Conservation (phyloP, 2,113 vertebrate genomes). For the Cynopterus brachyotis region DNA sequence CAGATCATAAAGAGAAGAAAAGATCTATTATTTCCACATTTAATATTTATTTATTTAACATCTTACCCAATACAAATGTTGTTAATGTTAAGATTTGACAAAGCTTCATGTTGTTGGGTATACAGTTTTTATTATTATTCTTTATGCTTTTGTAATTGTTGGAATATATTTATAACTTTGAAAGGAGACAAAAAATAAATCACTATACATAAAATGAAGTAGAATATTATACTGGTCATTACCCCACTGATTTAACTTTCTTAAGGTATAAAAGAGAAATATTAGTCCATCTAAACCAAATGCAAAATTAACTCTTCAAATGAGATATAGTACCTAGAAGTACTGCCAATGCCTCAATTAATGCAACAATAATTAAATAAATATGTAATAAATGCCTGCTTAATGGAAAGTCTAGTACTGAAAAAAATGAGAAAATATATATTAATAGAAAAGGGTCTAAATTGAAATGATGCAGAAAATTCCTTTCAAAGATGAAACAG, state of each 20-base stretch:
- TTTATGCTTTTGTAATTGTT: not conserved
- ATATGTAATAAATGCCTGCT: not conserved
- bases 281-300: not conserved
- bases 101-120: not conserved
- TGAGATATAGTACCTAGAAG: not conserved
- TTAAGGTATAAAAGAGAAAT: not conserved
- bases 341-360: not conserved
- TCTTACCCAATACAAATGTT: not conserved
- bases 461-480: not conserved
- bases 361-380: not conserved
- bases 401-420: not conserved
- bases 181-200: not conserved
- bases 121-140: not conserved
- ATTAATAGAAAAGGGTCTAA: not conserved
- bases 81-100: not conserved
- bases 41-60: not conserved
- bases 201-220: not conserved
- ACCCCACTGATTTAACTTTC: not conserved
- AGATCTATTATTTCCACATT: not conserved
- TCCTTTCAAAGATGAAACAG: not conserved
- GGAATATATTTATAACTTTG: not conserved
- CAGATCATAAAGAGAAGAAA: not conserved
- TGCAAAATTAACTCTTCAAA: not conserved
- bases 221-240: not conserved
- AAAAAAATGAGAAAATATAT: not conserved